Evolutionary conservation across 2,113 vertebrate genomes (phyloP).

Genomic region (Pseudolaguvia tuberculata): DNA sequence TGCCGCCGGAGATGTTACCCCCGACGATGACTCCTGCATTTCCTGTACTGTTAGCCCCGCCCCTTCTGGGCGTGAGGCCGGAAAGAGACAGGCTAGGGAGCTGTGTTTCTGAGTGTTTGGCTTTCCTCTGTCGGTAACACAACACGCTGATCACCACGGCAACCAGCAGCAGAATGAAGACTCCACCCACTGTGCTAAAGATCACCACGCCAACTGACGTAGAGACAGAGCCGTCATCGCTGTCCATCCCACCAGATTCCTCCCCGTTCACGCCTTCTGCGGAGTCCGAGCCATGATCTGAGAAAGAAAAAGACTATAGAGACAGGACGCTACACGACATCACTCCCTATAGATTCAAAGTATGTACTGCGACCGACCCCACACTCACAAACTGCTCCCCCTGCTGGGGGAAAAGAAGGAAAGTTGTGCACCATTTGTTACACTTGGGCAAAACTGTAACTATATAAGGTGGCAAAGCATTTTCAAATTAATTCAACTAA

Average conservation of each 20-base stretch:
- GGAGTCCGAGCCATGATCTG: constrained; percentile 29
- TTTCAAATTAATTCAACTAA: no score
- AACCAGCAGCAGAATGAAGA: constrained; percentile 66
- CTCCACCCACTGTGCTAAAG: constrained; percentile 66
- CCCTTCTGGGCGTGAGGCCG: constrained; percentile 53
- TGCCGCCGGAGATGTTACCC: constrained; percentile 61
- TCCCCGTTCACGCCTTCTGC: constrained; percentile 16
- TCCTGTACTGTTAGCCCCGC: constrained; percentile 23
- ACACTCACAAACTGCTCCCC: no score
- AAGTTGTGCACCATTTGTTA: no score
- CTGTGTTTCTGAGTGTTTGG: constrained; percentile 72
- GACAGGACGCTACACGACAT: background rate
- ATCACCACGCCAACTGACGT: constrained; percentile 69
- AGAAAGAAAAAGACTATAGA: background rate
- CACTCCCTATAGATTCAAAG: no score
- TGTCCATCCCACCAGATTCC: constrained; percentile 34
- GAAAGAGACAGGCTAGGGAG: constrained; percentile 67
- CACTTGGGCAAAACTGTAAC: no score
- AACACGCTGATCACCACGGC: constrained; percentile 65
- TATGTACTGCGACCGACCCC: no score
- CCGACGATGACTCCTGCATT: constrained; percentile 6
- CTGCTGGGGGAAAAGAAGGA: no score
- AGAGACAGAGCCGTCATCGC: constrained; percentile 61
- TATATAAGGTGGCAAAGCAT: no score
- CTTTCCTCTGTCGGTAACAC: constrained; percentile 67